Evolutionary conservation across 1,140 invertebrate genomes (phyloP).

Genomic region (Macrostomum lignano): DNA sequence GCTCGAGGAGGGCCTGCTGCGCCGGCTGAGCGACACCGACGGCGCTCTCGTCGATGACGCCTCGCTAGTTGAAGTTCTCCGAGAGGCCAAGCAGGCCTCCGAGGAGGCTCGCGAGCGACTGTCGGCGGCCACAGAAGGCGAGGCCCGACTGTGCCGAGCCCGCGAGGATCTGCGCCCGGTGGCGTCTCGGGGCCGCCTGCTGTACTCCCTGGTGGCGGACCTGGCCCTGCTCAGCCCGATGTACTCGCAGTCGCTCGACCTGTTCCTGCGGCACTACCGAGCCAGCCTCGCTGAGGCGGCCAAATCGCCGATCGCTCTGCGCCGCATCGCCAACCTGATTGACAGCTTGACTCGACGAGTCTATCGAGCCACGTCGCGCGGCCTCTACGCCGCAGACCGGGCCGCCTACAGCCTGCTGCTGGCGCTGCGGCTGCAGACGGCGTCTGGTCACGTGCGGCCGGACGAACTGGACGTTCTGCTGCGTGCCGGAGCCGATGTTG

Average conservation of each 20-base stretch:
- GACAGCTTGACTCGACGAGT: slow-evolving; percentile 61
- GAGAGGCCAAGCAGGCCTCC: slow-evolving; percentile 53
- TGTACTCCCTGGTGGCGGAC: slow-evolving; percentile 81
- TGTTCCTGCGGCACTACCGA: slow-evolving; percentile 73
- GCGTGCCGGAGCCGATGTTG: slow-evolving; percentile 70
- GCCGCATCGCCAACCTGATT: slow-evolving; percentile 59
- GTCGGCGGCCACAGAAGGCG: slow-evolving; percentile 55
- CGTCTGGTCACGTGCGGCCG: slow-evolving; percentile 40
- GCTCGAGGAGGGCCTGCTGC: slow-evolving; percentile 59
- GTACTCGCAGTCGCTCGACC: slow-evolving; percentile 80
- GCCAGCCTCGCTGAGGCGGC: slow-evolving; percentile 38
- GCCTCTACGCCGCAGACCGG: slow-evolving; percentile 69
- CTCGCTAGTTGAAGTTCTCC: slow-evolving; percentile 53
- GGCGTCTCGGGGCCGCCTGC: slow-evolving; percentile 59
- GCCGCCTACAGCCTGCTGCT: slow-evolving; percentile 65
- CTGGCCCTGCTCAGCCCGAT: slow-evolving; percentile 82
- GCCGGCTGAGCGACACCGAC: slow-evolving; percentile 56
- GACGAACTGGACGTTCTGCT: slow-evolving; percentile 76
- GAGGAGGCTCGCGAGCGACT: slow-evolving; percentile 75
- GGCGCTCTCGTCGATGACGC: slow-evolving; percentile 79
- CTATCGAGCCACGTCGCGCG: slow-evolving; percentile 59
- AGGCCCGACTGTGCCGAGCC: slow-evolving; percentile 65
- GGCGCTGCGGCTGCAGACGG: slow-evolving; percentile 66
- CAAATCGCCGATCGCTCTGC: slow-evolving; percentile 35
- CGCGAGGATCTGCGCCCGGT: slow-evolving; percentile 69